Base-by-base conservation (phyloP, 1,140 invertebrate species). In the Zaprionus taronus region DNA sequence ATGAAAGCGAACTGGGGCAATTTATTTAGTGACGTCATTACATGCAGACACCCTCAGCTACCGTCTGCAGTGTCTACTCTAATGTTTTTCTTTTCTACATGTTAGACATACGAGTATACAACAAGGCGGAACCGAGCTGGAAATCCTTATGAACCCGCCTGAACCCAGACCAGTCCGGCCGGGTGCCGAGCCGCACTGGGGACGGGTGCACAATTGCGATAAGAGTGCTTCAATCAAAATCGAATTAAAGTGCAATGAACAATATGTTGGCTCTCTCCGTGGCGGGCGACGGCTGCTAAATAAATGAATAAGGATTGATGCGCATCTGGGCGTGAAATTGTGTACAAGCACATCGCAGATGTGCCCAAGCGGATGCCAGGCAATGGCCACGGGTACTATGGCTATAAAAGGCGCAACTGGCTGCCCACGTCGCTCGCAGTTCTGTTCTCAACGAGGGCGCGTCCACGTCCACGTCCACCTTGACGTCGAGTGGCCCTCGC, bases 141-240 rank as follows among this genome's bases (percentile, higher is more conserved):
- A 47, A 47, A 47, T 17, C 5, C 15, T 41, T 5, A 41, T 62
- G 7, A 62, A 28, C 41, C 20, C n/a, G 22, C 44, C 44, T 49
- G 7, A 49, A 49, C 5, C 7, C 17, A 38, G 36, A 2, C 12
- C 38, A n/a, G 38, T 5, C 38, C 14, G 31, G 26, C 9, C 28
- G 36, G 31, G 26, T 15, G 28, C 4, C 26, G 26, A 38, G 17
- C 24, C 17, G 58, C 28, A 26, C 20, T 17, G 36, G 31, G 36
- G 38, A 14, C 58, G 79, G 67, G 67, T 91, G 90, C 90, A 90
- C 84, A 90, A 70, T 64, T 81, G 82, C 83, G 90, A 91, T 91
- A 91, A 91, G 82, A 58, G 75, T 55, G 77, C 71, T 81, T 83
- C 85, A 91, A 91, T 91, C 90, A 86, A 83, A 77, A 87, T 71